phyloP scores from a whole-genome alignment of 2,797 vertebrate species.

The Lateolabrax maculatus region DNA sequence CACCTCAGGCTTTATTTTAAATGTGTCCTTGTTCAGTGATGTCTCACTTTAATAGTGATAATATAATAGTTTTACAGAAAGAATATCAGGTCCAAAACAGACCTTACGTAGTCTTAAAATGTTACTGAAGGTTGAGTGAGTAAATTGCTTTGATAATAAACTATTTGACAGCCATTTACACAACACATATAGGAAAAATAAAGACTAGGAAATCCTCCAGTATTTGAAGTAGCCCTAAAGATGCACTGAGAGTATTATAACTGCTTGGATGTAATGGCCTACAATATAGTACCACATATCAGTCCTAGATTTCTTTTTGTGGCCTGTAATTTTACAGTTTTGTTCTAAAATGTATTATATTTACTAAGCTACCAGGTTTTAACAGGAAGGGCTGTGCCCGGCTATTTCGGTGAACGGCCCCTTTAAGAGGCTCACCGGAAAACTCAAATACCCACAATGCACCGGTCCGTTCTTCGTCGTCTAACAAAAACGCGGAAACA shows the following conservation, averaged over 20 bases:
- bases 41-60: neutral
- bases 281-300: neutral
- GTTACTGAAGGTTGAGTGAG: neutral
- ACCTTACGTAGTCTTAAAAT: neutral
- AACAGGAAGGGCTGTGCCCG: too few relatives aligned
- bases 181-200: neutral
- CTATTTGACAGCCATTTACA: neutral
- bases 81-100: too few relatives aligned
- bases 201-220: neutral
- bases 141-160: neutral
- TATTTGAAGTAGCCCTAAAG: neutral
- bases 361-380: too few relatives aligned
- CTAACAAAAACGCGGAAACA: slow-evolving; percentile 82
- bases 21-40: neutral
- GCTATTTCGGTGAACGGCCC: slow-evolving; percentile 15
- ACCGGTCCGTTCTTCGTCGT: slow-evolving; percentile 42
- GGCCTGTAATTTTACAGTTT: neutral
- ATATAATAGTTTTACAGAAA: neutral
- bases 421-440: slow-evolving; percentile 50
- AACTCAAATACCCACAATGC: slow-evolving; percentile 75
- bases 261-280: neutral
- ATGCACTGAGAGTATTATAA: neutral
- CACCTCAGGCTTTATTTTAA: neutral
- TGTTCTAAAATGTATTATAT: too few relatives aligned
- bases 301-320: neutral